Percentiles rank a stretch among this genome's conserved stretches.
These are phyloP conservation scores for Fragum whitleyi DNA, from an alignment of 2,888 invertebrate genomes.

Conservation along the genomic window DNA sequence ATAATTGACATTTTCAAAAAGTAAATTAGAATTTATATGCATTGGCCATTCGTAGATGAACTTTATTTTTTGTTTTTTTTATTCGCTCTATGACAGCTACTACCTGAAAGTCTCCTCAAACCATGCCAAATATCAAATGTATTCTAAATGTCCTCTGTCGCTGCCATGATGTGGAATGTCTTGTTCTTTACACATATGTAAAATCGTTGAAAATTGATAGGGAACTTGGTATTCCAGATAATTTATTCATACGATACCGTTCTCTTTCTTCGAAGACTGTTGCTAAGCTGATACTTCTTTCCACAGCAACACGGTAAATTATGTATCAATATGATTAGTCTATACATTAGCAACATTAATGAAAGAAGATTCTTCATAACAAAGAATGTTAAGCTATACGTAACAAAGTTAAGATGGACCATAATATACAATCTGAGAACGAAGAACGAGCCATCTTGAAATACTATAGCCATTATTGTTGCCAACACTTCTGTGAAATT, in stretches of 20 bases:
- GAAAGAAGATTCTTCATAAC: constrained; percentile 72
- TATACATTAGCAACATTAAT: constrained; percentile 54
- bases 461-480: constrained; percentile 37
- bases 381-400: constrained; percentile 80
- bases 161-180: too few species aligned
- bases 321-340: constrained; percentile 23
- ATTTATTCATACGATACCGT: not conserved
- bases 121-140: too few species aligned
- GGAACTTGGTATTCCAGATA: too few species aligned
- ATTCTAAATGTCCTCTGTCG: too few species aligned
- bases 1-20: too few species aligned
- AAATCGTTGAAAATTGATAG: too few species aligned
- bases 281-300: constrained; percentile 9
- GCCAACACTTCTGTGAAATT: constrained; percentile 28
- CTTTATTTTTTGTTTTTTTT: too few species aligned
- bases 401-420: constrained; percentile 89
- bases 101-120: too few species aligned
- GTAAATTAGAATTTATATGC: too few species aligned
- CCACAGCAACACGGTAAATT: constrained; percentile 23
- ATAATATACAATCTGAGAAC: constrained; percentile 89
- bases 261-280: not conserved
- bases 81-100: too few species aligned
- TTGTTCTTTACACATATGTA: too few species aligned
- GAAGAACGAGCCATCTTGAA: constrained; percentile 72
- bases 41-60: too few species aligned